These are phyloP conservation scores for Myiopsitta monachus DNA, from an alignment of 2,113 vertebrate genomes.

Conservation along the genomic window DNA sequence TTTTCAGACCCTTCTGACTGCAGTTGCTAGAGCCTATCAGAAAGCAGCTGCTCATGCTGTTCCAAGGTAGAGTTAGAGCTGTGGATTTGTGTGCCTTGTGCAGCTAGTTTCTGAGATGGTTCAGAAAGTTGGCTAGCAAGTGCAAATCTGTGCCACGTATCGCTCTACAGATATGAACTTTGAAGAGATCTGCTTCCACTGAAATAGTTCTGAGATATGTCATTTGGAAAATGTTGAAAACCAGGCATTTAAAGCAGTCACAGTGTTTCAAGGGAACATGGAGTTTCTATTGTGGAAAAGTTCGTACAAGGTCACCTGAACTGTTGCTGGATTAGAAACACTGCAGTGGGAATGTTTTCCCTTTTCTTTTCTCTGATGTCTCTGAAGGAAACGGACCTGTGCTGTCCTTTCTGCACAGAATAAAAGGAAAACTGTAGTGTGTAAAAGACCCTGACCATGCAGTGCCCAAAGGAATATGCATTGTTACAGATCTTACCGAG, in stretches of 20 bases:
- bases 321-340: background rate
- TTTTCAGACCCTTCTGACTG: background rate
- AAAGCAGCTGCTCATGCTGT: background rate
- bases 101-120: background rate
- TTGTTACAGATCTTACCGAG: background rate
- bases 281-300: background rate
- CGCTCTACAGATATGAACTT: background rate
- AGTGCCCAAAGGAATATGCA: background rate
- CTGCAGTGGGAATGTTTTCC: background rate
- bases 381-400: background rate
- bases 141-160: background rate
- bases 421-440: background rate
- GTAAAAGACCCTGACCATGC: background rate
- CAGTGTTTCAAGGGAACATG: background rate
- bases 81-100: background rate
- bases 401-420: background rate
- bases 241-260: background rate
- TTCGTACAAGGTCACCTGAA: constrained; percentile 5
- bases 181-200: background rate
- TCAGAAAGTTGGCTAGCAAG: background rate
- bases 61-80: background rate
- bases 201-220: background rate
- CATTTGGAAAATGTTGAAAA: background rate
- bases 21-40: background rate
- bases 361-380: background rate